Evolutionary conservation across 2,113 vertebrate species (phyloP).

Genomic region (Onychostoma macrolepis): DNA sequence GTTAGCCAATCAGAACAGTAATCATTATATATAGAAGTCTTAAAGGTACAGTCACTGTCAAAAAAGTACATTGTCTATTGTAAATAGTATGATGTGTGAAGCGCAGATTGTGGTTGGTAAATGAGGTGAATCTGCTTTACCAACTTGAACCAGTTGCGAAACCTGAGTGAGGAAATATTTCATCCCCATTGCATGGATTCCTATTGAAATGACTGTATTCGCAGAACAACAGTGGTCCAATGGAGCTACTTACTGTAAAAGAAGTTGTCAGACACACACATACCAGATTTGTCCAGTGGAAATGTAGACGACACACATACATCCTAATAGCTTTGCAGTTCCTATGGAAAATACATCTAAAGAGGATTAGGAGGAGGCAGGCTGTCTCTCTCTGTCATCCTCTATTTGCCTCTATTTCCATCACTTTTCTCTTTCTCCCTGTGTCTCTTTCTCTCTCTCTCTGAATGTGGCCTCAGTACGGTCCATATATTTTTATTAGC

Average conservation of each 20-base stretch:
- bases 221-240: neutral
- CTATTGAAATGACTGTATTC: neutral
- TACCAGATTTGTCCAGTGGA: neutral
- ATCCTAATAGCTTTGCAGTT: neutral
- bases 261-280: neutral
- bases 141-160: neutral
- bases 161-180: neutral
- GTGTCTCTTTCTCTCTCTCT: conserved; percentile 16
- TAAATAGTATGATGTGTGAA: neutral
- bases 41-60: neutral
- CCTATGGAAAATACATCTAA: conserved; percentile 31
- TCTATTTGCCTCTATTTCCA: neutral
- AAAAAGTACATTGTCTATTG: no score
- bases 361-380: conserved; percentile 5
- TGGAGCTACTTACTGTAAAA: neutral
- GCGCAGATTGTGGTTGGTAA: neutral
- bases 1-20: neutral
- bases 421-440: conserved; percentile 1
- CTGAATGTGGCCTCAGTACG: conserved; percentile 38
- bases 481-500: conserved; percentile 60
- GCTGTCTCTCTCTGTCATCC: conserved; percentile 1
- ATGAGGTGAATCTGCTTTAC: neutral
- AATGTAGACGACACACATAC: neutral
- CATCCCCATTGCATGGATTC: neutral
- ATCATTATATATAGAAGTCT: neutral